Evolutionary conservation across 2,113 vertebrate genomes (phyloP).

Genomic region (Dunckerocampus dactyliophorus): DNA sequence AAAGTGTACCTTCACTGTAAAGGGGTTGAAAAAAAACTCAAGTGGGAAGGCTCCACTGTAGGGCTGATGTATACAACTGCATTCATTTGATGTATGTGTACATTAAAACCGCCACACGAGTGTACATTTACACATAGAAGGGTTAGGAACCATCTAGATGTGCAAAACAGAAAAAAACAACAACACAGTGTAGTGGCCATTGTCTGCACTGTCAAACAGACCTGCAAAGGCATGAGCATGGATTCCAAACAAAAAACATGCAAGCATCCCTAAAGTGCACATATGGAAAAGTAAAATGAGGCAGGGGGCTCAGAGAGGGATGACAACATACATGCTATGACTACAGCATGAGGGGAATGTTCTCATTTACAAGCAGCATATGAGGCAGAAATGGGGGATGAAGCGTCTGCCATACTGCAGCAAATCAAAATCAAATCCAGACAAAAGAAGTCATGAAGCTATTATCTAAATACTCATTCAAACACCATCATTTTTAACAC

Average conservation of each 20-base stretch:
- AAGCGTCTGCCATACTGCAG: slow-evolving; percentile 4
- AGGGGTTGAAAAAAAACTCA: too few relatives aligned
- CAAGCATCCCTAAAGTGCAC: slow-evolving; percentile 49
- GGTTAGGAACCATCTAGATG: not conserved
- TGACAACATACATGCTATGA: slow-evolving; percentile 24
- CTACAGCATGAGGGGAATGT: not conserved
- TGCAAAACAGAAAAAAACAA: not conserved
- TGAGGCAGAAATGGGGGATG: slow-evolving; percentile 24
- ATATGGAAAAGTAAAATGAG: slow-evolving; percentile 20
- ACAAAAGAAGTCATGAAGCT: not conserved
- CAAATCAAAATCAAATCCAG: slow-evolving; percentile 23
- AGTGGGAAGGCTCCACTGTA: not conserved
- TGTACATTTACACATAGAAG: not conserved
- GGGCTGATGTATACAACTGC: not conserved
- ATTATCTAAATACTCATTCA: not conserved
- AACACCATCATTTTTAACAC: not conserved
- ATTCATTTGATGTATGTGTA: not conserved
- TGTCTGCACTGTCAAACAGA: slow-evolving; percentile 37
- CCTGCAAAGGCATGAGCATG: slow-evolving; percentile 39
- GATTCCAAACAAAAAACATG: slow-evolving; percentile 20
- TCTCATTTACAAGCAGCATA: slow-evolving; percentile 1
- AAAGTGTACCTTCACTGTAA: too few relatives aligned
- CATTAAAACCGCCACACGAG: slow-evolving; percentile 12
- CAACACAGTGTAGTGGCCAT: slow-evolving; percentile 18
- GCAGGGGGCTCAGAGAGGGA: slow-evolving; percentile 5